Conservation (phyloP, 1,140 invertebrate genomes). For the Drosophila lini region DNA sequence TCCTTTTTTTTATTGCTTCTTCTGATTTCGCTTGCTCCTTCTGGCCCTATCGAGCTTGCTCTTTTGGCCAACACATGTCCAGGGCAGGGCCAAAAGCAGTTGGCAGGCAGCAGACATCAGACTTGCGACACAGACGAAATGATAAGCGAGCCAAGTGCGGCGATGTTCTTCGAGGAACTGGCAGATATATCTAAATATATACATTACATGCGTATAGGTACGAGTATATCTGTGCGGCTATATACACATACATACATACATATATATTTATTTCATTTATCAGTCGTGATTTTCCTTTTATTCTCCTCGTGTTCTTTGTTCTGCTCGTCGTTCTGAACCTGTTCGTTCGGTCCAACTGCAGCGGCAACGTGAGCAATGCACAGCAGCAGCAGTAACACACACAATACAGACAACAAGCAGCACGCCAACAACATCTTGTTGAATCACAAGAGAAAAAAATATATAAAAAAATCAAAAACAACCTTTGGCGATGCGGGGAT, state of each 20-base stretch:
- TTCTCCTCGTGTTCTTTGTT: slow-evolving; percentile 62
- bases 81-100: slow-evolving; percentile 35
- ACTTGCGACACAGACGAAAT: slow-evolving; percentile 59
- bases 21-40: slow-evolving; percentile 1
- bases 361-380: slow-evolving; percentile 50
- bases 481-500: background rate
- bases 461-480: slow-evolving; percentile 42
- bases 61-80: slow-evolving; percentile 56
- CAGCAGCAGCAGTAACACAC: slow-evolving; percentile 25
- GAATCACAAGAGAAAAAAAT: slow-evolving; percentile 61
- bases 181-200: slow-evolving; percentile 47
- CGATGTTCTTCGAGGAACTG: slow-evolving; percentile 38
- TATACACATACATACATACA: background rate
- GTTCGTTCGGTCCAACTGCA: slow-evolving; percentile 74
- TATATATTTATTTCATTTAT: slow-evolving; percentile 63
- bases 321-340: slow-evolving; percentile 63
- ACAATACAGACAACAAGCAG: background rate
- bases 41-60: background rate
- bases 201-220: slow-evolving; percentile 36
- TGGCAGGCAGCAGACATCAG: slow-evolving; percentile 51
- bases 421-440: slow-evolving; percentile 74
- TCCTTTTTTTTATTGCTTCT: background rate
- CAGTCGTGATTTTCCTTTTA: slow-evolving; percentile 70
- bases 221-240: slow-evolving; percentile 4
- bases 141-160: slow-evolving; percentile 70